A percentile compares a stretch with the other conserved stretches of the same genome.
These are phyloP conservation scores for Dyspetes luteomarginatus DNA, from an alignment of 2,888 invertebrate genomes.

Conservation along the genomic window DNA sequence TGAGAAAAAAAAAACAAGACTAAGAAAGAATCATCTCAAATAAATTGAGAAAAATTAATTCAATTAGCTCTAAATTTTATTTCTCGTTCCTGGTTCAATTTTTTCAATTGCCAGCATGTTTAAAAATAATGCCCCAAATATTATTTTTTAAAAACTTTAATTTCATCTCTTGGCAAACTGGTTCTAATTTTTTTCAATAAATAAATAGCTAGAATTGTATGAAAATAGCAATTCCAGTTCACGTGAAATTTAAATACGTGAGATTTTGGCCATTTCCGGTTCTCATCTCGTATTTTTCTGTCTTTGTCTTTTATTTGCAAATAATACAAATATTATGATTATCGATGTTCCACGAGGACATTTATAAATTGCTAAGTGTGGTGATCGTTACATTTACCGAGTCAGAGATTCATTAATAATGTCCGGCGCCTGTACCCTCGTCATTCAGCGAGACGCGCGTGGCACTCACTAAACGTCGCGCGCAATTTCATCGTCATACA, in stretches of 20 bases:
- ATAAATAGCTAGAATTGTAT: too few species aligned
- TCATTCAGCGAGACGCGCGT: conserved; percentile 41
- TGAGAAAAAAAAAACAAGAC: background rate
- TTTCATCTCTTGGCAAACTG: too few species aligned
- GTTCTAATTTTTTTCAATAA: too few species aligned
- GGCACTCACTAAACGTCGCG: conserved; percentile 8
- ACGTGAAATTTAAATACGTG: background rate
- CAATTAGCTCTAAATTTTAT: conserved; percentile 4
- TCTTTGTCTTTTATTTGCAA: too few species aligned
- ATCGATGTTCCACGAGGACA: background rate
- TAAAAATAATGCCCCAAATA: too few species aligned
- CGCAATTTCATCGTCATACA: conserved; percentile 16
- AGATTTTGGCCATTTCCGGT: background rate
- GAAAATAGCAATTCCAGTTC: background rate
- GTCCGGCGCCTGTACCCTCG: conserved; percentile 42
- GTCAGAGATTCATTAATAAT: conserved; percentile 29
- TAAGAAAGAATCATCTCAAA: too few species aligned
- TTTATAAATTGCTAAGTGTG: conserved; percentile 3
- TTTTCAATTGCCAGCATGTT: too few species aligned
- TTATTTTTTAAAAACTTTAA: too few species aligned
- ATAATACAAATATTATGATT: too few species aligned
- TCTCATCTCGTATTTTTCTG: background rate
- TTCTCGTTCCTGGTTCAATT: too few species aligned
- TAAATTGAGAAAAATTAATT: too few species aligned
- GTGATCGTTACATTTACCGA: background rate